These are phyloP conservation scores for Vespertilio murinus DNA, from an alignment of 2,797 vertebrate genomes.

Conservation along the genomic window DNA sequence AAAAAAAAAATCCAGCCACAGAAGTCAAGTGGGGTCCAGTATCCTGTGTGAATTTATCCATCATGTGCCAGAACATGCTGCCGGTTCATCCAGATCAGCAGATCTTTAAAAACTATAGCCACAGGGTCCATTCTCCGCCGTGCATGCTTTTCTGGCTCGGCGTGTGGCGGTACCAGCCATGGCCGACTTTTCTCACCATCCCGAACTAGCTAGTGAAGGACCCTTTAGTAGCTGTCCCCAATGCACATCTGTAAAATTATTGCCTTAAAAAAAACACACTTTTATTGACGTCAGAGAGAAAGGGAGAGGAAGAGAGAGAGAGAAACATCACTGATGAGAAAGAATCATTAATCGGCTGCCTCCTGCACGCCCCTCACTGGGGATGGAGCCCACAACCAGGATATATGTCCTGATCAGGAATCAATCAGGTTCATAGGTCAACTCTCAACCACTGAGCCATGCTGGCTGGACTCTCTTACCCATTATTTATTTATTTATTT, in stretches of 20 bases:
- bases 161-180: constrained; percentile 37
- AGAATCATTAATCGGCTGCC: too few species aligned
- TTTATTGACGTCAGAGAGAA: too few species aligned
- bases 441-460: too few species aligned
- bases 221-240: neutral
- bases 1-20: constrained; percentile 60
- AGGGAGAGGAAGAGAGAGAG: too few species aligned
- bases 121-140: constrained; percentile 27
- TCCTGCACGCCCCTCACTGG: too few species aligned
- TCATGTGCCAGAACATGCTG: constrained; percentile 67
- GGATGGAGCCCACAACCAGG: too few species aligned
- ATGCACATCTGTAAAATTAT: neutral
- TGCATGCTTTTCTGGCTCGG: constrained; percentile 60
- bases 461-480: too few species aligned
- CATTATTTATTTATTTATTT: too few species aligned
- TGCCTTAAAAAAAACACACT: neutral
- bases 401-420: too few species aligned
- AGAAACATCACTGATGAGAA: too few species aligned
- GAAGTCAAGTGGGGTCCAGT: constrained; percentile 53
- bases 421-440: too few species aligned
- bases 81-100: constrained; percentile 66
- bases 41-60: constrained; percentile 76
- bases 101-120: constrained; percentile 71
- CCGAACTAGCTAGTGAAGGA: constrained; percentile 36
- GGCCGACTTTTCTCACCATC: constrained; percentile 14